These are phyloP conservation scores for Esperia sulphurella DNA, from an alignment of 2,888 invertebrate genomes.

Conservation along the genomic window DNA sequence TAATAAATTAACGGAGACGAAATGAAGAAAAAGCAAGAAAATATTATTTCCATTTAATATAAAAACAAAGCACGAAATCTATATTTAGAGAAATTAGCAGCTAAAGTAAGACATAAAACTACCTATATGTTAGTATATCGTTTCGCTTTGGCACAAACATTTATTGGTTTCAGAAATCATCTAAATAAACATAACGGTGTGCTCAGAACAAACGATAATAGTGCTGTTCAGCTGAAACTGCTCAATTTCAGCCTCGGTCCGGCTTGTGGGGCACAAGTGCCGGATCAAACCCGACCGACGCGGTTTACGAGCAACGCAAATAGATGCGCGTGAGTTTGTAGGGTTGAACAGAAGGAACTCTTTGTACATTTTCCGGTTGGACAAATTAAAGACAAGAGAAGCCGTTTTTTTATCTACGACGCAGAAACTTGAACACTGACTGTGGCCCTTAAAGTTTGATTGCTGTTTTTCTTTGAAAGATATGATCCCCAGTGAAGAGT, in stretches of 20 bases:
- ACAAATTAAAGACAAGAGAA: no score
- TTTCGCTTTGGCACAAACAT: neutral
- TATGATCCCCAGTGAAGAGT: no score
- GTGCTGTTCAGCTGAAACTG: neutral
- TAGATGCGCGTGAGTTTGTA: slow-evolving; percentile 7
- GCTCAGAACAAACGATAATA: neutral
- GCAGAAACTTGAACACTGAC: no score
- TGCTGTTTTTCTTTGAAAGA: no score
- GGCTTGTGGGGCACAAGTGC: slow-evolving; percentile 6
- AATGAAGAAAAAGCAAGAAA: no score
- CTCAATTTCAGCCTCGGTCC: neutral
- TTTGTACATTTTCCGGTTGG: no score
- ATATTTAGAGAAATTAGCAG: no score
- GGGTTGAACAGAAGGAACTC: neutral
- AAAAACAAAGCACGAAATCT: no score
- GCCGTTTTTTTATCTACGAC: no score
- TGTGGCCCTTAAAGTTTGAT: no score
- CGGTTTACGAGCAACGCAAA: slow-evolving; percentile 14
- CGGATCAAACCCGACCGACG: slow-evolving; percentile 2
- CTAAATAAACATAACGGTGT: slow-evolving; percentile 2
- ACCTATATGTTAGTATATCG: neutral
- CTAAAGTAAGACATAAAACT: neutral
- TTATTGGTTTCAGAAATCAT: slow-evolving; percentile 3
- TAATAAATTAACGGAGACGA: no score
- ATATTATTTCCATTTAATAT: no score